Evolutionary conservation across 2,888 invertebrate genomes (phyloP), one percentile per base, ranked within the genome.

Genomic region (Selenia dentaria): DNA sequence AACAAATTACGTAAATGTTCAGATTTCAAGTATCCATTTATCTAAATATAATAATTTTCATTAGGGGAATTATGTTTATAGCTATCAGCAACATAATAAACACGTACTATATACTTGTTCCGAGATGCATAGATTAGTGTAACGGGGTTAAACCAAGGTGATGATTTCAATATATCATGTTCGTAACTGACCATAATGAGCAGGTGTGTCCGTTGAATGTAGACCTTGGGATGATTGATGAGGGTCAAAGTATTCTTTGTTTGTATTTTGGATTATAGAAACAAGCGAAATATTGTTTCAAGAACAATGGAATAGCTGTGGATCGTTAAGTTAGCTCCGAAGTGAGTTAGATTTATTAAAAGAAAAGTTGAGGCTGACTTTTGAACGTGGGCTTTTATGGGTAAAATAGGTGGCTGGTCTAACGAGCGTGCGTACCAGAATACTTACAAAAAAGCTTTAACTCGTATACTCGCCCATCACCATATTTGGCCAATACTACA

Each of bases 181-280:
- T 24, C 6, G 0, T 39, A 49, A 39, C 34, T 31, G 28, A 12
- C 8, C 25, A 9, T 46, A 50, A 44, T 40, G n/a, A 41, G 29
- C 35, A 42, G 32, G 12, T 34, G 10, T 2, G 13, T 20, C 12
- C 3, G 34, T 48, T 28, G 29, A 29, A n/a, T n/a, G 25, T 14
- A 36, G 20, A 40, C 51, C 51, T 51, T 46, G 39, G n/a, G 8
- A 20, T 51, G 46, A 46, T 46, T 43, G 38, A 51, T 51, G 51
- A 36, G 28, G 51, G 51, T 51, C 46, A 43, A 6, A 27, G 36
- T 9, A 28, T 35, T 32, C 31, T 48, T 44, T 40, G 39, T 38
- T 40, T 40, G 35, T 31, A 22, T 46, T 26, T 35, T n/a, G 8
- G 11, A 25, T 26, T 28, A 16, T 20, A 28, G 39, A 11, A 11